A percentile compares a stretch with the other conserved stretches of the same genome.
Conservation (phyloP, 2,113 vertebrate species). For the Pyxicephalus adspersus region DNA sequence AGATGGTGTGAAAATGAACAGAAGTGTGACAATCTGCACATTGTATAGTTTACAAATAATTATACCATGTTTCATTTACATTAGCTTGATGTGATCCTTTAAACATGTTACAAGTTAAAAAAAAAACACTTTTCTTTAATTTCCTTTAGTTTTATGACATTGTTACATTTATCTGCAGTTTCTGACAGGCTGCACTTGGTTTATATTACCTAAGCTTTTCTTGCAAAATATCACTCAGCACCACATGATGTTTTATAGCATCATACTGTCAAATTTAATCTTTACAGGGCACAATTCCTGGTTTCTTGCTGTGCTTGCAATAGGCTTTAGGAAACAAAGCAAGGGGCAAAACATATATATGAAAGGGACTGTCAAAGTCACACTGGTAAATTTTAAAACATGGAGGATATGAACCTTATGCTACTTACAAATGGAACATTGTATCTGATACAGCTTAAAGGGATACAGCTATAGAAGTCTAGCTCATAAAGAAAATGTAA, state of each 20-base stretch:
- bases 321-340: not conserved
- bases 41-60: too few species aligned
- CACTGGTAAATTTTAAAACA: not conserved
- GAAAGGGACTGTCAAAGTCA: not conserved
- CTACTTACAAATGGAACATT: not conserved
- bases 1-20: too few species aligned
- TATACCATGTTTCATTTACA: too few species aligned
- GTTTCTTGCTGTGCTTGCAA: conserved; percentile 18
- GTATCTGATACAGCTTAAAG: not conserved
- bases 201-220: conserved; percentile 21
- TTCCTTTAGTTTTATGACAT: too few species aligned
- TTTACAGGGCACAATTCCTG: conserved; percentile 5
- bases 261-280: conserved; percentile 24
- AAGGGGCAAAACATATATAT: not conserved
- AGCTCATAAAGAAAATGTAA: too few species aligned
- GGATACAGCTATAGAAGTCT: too few species aligned
- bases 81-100: too few species aligned
- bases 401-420: not conserved
- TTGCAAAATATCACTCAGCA: conserved; percentile 1
- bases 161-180: conserved; percentile 12
- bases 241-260: conserved; percentile 1
- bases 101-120: too few species aligned
- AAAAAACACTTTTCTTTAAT: too few species aligned
- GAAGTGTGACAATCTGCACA: too few species aligned
- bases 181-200: conserved; percentile 12